Evolutionary conservation across 2,113 vertebrate species (phyloP), one percentile per base, ranked within the genome.

Genomic region (Gopherus evgoodei): DNA sequence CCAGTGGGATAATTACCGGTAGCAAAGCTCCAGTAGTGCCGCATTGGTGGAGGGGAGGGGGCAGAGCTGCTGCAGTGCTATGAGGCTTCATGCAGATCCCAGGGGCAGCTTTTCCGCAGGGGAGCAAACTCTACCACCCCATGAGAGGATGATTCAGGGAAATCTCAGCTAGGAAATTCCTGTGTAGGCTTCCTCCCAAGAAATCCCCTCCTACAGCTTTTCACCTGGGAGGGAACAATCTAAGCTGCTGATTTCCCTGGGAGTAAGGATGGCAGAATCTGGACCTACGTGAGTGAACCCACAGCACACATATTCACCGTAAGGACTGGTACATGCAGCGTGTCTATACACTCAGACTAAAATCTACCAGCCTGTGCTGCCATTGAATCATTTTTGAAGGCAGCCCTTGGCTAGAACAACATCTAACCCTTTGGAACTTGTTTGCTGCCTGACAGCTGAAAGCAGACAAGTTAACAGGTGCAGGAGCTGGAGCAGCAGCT

Each of bases 381-480:
- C 57, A 50, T 4, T 35, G 50, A 82, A 24, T 54, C 52, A 53
- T 21, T 82, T 53, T 54, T 22, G 50, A 82, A 53, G 47, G 47
- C 47, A 49, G 27, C 35, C 9, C 31, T 29, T 62, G 83, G 27
- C 38, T 31, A 49, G 56, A 62, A 29, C 24, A 25, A 29, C 54
- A 29, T 69, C 62, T 12, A 49, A n/a, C 3, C 44, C 31, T 47
- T 24, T 47, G 49, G 47, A 62, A 47, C 14, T 4, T 27, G 29
- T 52, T 52, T n/a, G 31, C 47, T 12, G 62, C 62, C 47, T 12
- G 25, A 25, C 52, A 57, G 38, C 38, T 9, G 38, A 50, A 54
- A 83, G 24, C 54, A 42, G 50, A 38, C 22, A n/a, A 31, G 21
- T n/a, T 7, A 96, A 96, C 97, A 97, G 96, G 96, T 96, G 97